Evolutionary conservation across 2,888 invertebrate genomes (phyloP).

Genomic region (Tachina fera): DNA sequence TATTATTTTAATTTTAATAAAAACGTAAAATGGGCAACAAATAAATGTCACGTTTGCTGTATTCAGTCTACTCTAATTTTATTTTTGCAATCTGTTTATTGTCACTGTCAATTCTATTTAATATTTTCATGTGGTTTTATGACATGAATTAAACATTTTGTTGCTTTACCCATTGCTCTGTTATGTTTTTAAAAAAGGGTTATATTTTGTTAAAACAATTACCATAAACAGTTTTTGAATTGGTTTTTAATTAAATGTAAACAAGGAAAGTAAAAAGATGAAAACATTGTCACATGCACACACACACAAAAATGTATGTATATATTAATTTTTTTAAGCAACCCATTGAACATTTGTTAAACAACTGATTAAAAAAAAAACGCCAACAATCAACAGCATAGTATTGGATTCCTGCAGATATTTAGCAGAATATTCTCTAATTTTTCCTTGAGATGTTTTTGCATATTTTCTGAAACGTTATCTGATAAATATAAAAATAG

Average conservation of each 20-base stretch:
- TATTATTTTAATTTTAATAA: too few relatives aligned
- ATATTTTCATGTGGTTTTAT: constrained; percentile 55
- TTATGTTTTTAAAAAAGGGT: constrained; percentile 2
- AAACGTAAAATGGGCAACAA: neutral
- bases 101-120: constrained; percentile 32
- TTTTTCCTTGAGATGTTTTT: too few relatives aligned
- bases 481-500: too few relatives aligned
- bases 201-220: constrained; percentile 61
- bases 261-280: constrained; percentile 42
- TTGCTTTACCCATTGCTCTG: neutral
- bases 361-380: too few relatives aligned
- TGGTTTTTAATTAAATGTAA: constrained; percentile 70
- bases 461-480: too few relatives aligned
- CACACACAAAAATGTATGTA: neutral
- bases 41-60: neutral
- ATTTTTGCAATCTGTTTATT: constrained; percentile 32
- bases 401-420: too few relatives aligned
- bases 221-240: constrained; percentile 68
- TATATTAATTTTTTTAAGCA: too few relatives aligned
- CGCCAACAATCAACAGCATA: too few relatives aligned
- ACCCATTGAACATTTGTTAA: neutral
- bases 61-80: neutral
- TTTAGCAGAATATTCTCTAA: too few relatives aligned
- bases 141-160: constrained; percentile 47
- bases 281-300: constrained; percentile 13